These are phyloP conservation scores for Goniozus legneri DNA, from an alignment of 1,140 invertebrate genomes.

Conservation along the genomic window DNA sequence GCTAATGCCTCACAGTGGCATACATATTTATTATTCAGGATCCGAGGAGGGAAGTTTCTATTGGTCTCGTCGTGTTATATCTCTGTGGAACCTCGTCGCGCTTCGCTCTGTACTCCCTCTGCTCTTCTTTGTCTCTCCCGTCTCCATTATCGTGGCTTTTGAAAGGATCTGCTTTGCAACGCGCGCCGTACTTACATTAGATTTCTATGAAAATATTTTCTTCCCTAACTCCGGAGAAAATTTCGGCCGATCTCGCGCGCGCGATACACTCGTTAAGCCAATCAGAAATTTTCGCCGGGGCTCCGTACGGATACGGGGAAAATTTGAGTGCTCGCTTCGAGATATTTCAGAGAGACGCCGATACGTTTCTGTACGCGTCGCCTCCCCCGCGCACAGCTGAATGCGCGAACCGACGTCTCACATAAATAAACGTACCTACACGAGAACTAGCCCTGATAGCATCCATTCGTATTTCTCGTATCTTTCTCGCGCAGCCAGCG, in stretches of 20 bases:
- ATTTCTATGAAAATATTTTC: no score
- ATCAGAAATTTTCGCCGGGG: no score
- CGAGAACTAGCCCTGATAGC: not conserved
- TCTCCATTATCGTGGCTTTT: no score
- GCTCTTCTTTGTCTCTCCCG: not conserved
- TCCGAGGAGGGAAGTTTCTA: conserved; percentile 7
- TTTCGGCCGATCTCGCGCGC: no score
- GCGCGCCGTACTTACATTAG: no score
- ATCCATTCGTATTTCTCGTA: not conserved
- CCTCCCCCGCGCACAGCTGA: not conserved
- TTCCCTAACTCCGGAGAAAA: no score
- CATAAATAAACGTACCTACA: not conserved
- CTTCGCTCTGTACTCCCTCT: not conserved
- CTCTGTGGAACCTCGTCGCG: not conserved
- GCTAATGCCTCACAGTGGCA: conserved; percentile 13
- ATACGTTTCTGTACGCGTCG: not conserved
- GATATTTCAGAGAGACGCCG: no score
- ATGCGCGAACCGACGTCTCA: not conserved
- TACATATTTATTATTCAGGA: conserved; percentile 26
- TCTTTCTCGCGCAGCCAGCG: not conserved
- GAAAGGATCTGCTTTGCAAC: no score
- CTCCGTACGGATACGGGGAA: no score
- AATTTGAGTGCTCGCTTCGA: no score
- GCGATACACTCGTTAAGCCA: no score
- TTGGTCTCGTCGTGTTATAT: no score